These are phyloP conservation scores for Pristionchus pacificus DNA, from an alignment of 1,140 invertebrate genomes.

Conservation along the genomic window DNA sequence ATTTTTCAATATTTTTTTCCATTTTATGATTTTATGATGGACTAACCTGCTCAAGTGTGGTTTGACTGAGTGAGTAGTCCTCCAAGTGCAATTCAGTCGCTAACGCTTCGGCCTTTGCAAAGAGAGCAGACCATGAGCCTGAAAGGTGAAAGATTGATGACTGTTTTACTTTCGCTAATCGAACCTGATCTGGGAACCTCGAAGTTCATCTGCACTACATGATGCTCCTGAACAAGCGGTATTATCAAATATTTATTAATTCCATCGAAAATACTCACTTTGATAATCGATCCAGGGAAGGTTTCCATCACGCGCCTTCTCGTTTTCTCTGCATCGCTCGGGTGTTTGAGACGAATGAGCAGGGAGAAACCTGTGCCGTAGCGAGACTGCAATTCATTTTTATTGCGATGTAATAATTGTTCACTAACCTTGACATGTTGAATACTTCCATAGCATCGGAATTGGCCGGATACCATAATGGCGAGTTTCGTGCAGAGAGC, in stretches of 20 bases:
- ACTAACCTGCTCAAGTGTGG: constrained; percentile 44
- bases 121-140: constrained; percentile 43
- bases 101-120: constrained; percentile 39
- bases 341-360: constrained; percentile 61
- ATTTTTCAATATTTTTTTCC: too few species aligned
- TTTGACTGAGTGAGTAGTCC: constrained; percentile 48
- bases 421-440: constrained; percentile 67
- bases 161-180: too few species aligned
- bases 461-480: constrained; percentile 63
- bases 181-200: constrained; percentile 32
- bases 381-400: constrained; percentile 59
- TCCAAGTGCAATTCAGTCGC: constrained; percentile 28
- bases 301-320: constrained; percentile 41
- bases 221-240: constrained; percentile 29
- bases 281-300: constrained; percentile 42
- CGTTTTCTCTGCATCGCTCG: constrained; percentile 48
- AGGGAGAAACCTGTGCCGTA: constrained; percentile 74
- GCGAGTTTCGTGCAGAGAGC: constrained; percentile 46
- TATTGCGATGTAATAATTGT: too few species aligned
- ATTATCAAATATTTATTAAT: constrained; percentile 10
- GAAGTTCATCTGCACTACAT: constrained; percentile 45
- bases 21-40: neutral
- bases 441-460: constrained; percentile 71
- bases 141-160: neutral
- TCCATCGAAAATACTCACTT: too few species aligned